phyloP scores from a whole-genome alignment of 2,113 vertebrate genomes.

The Geococcyx californianus region DNA sequence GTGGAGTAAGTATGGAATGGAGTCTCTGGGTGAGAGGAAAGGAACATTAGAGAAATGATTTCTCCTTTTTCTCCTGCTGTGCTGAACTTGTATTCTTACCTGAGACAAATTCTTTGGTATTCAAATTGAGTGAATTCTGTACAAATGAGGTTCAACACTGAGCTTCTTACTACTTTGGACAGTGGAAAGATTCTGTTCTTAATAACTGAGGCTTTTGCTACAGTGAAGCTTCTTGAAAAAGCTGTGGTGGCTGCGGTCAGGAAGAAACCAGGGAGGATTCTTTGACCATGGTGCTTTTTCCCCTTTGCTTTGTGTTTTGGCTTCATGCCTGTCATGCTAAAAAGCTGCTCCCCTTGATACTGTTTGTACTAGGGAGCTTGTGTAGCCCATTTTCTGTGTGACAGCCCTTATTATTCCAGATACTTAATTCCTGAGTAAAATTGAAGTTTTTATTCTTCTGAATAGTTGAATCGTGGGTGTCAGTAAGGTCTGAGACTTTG shows the following conservation, averaged over 20 bases:
- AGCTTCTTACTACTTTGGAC: background rate
- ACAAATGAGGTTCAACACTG: background rate
- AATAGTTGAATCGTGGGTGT: background rate
- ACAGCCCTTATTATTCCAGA: background rate
- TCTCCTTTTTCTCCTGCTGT: background rate
- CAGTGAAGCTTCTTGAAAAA: background rate
- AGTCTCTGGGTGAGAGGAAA: background rate
- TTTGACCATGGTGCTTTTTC: background rate
- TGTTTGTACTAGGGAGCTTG: background rate
- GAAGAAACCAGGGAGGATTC: background rate
- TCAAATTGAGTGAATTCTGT: background rate
- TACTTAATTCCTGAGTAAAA: background rate
- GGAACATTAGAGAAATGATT: background rate
- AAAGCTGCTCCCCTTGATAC: background rate
- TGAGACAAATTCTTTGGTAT: background rate
- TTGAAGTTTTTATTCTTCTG: background rate
- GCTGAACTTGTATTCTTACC: background rate
- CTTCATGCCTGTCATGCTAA: background rate
- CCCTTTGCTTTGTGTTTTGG: background rate
- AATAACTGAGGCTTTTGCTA: background rate
- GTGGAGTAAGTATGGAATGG: background rate
- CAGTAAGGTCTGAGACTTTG: background rate
- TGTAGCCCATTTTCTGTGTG: background rate
- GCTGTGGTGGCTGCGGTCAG: background rate
- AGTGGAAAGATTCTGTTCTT: background rate